Conservation (phyloP, 1,140 invertebrate species). For the Globodera rostochiensis region DNA sequence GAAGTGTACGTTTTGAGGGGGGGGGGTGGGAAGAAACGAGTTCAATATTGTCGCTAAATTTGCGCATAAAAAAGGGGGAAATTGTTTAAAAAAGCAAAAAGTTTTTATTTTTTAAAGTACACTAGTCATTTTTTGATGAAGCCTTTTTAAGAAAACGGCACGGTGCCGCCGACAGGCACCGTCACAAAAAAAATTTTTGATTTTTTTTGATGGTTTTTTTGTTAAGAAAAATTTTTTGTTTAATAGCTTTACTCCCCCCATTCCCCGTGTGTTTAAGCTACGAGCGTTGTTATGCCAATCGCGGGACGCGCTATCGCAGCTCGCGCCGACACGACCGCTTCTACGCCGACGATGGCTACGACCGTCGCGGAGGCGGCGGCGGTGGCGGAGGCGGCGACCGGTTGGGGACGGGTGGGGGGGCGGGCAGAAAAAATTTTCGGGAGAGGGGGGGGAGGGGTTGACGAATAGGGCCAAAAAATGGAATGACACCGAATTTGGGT, state of each 20-base stretch:
- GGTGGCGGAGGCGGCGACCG: neutral
- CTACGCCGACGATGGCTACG: constrained; percentile 43
- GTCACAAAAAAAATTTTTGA: too few species aligned
- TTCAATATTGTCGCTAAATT: too few species aligned
- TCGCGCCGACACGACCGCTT: constrained; percentile 33
- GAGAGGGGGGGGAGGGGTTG: too few species aligned
- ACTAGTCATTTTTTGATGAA: constrained; percentile 48
- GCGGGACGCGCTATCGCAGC: constrained; percentile 33
- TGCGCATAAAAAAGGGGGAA: too few species aligned
- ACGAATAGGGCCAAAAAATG: too few species aligned
- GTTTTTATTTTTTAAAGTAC: too few species aligned
- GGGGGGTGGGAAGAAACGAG: too few species aligned
- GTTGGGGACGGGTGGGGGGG: neutral
- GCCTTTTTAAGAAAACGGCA: neutral
- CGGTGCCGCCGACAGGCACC: too few species aligned
- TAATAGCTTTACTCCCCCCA: too few species aligned
- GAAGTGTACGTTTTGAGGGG: constrained; percentile 38
- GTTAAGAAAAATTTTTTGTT: neutral
- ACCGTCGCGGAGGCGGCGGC: constrained; percentile 12
- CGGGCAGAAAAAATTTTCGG: neutral
- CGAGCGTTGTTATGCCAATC: constrained; percentile 14
- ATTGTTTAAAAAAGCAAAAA: too few species aligned
- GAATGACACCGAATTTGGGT: too few species aligned
- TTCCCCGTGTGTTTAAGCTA: neutral
- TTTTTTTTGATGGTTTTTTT: neutral